Percentiles rank a stretch among this genome's conserved stretches.
Evolutionary conservation across 2,888 invertebrate species (phyloP).

Genomic region (Horisme vitalbata): DNA sequence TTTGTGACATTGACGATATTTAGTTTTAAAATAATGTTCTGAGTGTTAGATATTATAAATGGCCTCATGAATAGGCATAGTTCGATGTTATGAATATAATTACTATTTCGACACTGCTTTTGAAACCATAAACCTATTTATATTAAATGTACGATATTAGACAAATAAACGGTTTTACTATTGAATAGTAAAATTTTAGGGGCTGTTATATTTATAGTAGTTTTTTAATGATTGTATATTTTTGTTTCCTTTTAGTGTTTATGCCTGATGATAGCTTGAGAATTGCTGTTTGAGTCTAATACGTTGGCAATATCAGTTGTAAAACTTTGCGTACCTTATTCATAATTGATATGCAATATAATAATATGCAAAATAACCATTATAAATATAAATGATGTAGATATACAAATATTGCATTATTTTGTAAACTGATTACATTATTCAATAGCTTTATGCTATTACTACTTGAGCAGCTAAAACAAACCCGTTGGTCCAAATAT

Average conservation of each 20-base stretch:
- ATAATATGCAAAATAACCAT: too few relatives aligned
- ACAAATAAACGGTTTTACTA: constrained; percentile 69
- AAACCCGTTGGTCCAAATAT: constrained; percentile 29
- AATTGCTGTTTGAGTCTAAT: constrained; percentile 7
- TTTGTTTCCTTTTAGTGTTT: constrained; percentile 61
- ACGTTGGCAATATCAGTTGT: too few relatives aligned
- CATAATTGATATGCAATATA: too few relatives aligned
- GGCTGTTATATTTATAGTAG: constrained; percentile 80
- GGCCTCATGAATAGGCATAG: constrained; percentile 29
- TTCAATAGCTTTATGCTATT: constrained; percentile 18
- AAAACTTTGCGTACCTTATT: too few relatives aligned
- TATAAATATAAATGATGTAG: too few relatives aligned
- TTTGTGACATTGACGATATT: constrained; percentile 37
- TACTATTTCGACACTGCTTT: constrained; percentile 71
- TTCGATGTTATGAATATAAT: constrained; percentile 42
- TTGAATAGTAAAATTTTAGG: constrained; percentile 76
- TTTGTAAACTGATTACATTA: constrained; percentile 11
- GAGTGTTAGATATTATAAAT: constrained; percentile 37
- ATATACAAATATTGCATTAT: constrained; percentile 1
- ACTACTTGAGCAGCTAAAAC: constrained; percentile 24
- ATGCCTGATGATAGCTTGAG: constrained; percentile 33
- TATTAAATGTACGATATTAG: constrained; percentile 61
- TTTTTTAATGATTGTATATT: constrained; percentile 70
- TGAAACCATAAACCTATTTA: constrained; percentile 63
- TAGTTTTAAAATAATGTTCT: constrained; percentile 40